Evolutionary conservation across 2,888 invertebrate species (phyloP).

Genomic region (Herminia tarsipennalis): DNA sequence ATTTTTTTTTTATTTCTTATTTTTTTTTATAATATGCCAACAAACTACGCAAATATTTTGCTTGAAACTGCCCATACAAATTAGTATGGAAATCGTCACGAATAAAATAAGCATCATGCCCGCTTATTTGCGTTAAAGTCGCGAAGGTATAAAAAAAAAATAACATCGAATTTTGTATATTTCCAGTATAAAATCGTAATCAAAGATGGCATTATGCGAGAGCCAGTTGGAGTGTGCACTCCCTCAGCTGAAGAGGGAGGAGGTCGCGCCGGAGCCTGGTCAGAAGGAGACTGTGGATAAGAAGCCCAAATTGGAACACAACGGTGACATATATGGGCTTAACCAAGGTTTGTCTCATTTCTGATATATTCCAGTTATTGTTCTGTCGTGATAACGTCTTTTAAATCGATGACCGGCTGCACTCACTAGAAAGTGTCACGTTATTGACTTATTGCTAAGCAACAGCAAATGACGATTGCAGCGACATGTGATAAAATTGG

Average conservation of each 20-base stretch:
- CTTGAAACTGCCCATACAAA: too few species aligned
- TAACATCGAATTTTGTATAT: background rate
- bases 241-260: constrained; percentile 62
- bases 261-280: too few species aligned
- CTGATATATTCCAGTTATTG: background rate
- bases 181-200: constrained; percentile 37
- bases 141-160: background rate
- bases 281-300: constrained; percentile 61
- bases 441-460: too few species aligned
- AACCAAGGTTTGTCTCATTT: constrained; percentile 58
- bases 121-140: background rate
- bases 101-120: too few species aligned
- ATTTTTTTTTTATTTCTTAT: too few species aligned
- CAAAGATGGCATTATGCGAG: constrained; percentile 75
- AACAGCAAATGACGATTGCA: too few species aligned
- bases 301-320: constrained; percentile 62
- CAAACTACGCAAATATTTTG: too few species aligned
- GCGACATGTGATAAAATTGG: too few species aligned
- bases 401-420: too few species aligned
- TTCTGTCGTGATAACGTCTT: background rate
- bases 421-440: too few species aligned
- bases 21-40: too few species aligned
- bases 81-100: too few species aligned
- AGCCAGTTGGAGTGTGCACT: constrained; percentile 70
- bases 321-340: constrained; percentile 67